Evolutionary conservation across 2,797 vertebrate genomes (phyloP), one percentile per base, ranked within the genome.

Genomic region (Steatocranus sp.): DNA sequence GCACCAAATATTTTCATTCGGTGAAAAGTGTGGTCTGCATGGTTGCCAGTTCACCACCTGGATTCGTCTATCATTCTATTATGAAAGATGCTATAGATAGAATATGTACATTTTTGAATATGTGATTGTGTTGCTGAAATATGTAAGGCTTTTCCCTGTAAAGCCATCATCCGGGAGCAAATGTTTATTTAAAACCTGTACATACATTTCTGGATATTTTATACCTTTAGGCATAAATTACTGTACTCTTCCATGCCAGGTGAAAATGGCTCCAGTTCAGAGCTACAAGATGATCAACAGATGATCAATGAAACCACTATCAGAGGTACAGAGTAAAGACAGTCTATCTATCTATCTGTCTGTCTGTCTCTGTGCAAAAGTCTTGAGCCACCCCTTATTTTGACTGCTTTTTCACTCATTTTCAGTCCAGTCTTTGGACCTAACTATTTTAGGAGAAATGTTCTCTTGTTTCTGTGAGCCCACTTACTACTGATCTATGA

Each of bases 21-120:
- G 1, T 63, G 32, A 63, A 63, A 63, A 0, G 1, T 63, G 11
- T 63, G 1, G 4, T 20, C 58, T 63, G 58, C 30, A 61, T 61
- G 56, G 32, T 11, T n/a, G 56, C 56, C 56, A 61, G 17, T 61
- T 61, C 32, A 61, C 17, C 30, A 34, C 56, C 17, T 61, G 56
- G 32, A 61, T 61, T 36, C 1, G 9, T 7, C 2, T 58, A 34
- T 61, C 30, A 34, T 36, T 63, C 32, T 20, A 8, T 20, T 63
- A 20, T 36, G 32, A 63, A 63, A 0, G 0, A 36, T 63, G 18
- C 0, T 63, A 63, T 63, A 63, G 32, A 63, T 36, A 20, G 0
- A 63, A 63, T 63, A 63, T 36, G 32, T 36, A 36, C 1, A 61
- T 4, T 7, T 61, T 61, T 61, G 6, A 34, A 61, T 34, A 61